phyloP scores from a whole-genome alignment of 2,797 vertebrate species.

The Danio jaintianensis region DNA sequence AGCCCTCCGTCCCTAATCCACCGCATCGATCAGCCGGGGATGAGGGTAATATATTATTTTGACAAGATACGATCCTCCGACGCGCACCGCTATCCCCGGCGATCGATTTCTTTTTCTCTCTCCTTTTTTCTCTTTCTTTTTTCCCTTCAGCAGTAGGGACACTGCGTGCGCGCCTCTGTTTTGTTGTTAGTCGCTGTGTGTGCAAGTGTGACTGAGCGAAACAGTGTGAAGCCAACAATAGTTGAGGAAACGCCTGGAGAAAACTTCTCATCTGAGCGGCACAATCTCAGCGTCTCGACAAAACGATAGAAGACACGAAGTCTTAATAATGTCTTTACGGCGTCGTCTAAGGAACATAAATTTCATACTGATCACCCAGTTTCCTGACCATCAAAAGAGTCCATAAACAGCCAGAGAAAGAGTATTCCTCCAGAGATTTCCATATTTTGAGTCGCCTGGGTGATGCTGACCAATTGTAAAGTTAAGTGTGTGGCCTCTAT shows the following conservation, averaged over 20 bases:
- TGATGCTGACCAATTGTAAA: conserved; percentile 78
- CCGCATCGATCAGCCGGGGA: conserved; percentile 95
- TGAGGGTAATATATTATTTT: conserved; percentile 99
- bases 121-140: conserved; percentile 76
- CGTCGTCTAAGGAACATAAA: not conserved
- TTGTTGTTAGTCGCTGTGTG: conserved; percentile 59
- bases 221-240: conserved; percentile 77
- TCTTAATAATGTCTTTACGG: conserved; percentile 35
- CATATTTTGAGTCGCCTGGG: conserved; percentile 64
- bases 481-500: conserved; percentile 75
- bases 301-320: conserved; percentile 38
- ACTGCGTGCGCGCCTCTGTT: conserved; percentile 61
- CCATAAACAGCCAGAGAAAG: not conserved
- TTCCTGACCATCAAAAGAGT: not conserved
- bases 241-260: conserved; percentile 78
- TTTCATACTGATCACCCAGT: not conserved
- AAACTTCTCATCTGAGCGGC: conserved; percentile 60
- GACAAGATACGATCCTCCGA: conserved; percentile 98
- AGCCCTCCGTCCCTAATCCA: conserved; percentile 94
- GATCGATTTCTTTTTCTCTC: conserved; percentile 91
- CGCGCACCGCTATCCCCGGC: conserved; percentile 89
- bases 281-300: conserved; percentile 44
- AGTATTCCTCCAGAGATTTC: conserved; percentile 8
- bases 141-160: conserved; percentile 81
- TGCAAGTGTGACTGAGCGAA: conserved; percentile 35